Conservation (phyloP, 2,888 invertebrate genomes). For the Cerceris ruficornis region DNA sequence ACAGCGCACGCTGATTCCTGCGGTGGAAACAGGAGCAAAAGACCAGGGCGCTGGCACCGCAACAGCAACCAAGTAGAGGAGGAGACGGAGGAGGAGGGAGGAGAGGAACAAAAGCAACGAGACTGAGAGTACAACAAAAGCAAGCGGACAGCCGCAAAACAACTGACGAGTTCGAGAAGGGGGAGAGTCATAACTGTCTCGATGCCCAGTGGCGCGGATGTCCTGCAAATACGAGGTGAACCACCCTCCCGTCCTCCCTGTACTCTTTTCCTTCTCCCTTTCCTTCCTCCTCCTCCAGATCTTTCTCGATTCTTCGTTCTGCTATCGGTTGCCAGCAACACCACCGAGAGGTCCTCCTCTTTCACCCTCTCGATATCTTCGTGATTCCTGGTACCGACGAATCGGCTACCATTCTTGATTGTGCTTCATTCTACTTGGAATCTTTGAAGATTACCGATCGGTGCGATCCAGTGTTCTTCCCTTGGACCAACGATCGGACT, state of each 20-base stretch:
- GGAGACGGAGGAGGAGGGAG: conserved; percentile 16
- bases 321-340: background rate
- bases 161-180: conserved; percentile 73
- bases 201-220: conserved; percentile 77
- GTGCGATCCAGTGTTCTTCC: too few relatives aligned
- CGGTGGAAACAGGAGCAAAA: conserved; percentile 74
- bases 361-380: background rate
- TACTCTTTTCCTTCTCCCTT: conserved; percentile 7
- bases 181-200: conserved; percentile 79
- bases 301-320: background rate
- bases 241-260: background rate
- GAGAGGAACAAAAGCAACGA: conserved; percentile 64
- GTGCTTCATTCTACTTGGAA: too few relatives aligned
- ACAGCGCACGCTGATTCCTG: conserved; percentile 51
- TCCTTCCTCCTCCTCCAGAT: conserved; percentile 1
- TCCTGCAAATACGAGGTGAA: conserved; percentile 67
- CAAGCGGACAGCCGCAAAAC: conserved; percentile 71
- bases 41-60: conserved; percentile 65
- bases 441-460: too few relatives aligned
- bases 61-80: conserved; percentile 34
- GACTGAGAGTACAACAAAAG: conserved; percentile 65
- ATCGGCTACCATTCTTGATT: too few relatives aligned
- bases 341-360: conserved; percentile 20
- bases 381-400: background rate
- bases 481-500: too few relatives aligned